Evolutionary conservation across 2,888 invertebrate genomes (phyloP).

Genomic region (Agrotis puta): DNA sequence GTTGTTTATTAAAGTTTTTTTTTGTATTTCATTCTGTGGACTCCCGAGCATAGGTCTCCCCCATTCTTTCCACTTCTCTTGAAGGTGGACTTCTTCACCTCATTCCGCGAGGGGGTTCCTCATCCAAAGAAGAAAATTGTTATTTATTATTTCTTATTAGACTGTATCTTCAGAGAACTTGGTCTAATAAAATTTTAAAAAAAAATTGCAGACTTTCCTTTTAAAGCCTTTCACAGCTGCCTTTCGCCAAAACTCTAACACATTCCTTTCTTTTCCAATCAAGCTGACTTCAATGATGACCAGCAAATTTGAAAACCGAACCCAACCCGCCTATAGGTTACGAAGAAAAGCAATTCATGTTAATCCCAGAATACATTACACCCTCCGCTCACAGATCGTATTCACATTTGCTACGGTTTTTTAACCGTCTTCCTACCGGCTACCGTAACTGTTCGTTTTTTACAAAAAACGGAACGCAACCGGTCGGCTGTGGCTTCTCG

Average conservation of each 20-base stretch:
- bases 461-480: constrained; percentile 51
- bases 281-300: constrained; percentile 38
- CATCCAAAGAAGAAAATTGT: too few species aligned
- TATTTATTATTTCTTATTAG: too few species aligned
- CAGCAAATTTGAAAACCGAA: constrained; percentile 30
- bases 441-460: constrained; percentile 59
- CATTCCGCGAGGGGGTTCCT: too few species aligned
- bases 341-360: constrained; percentile 58
- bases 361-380: constrained; percentile 63
- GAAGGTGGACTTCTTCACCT: too few species aligned
- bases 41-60: too few species aligned
- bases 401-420: constrained; percentile 63
- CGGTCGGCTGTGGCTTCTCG: constrained; percentile 51
- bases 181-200: too few species aligned
- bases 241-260: neutral
- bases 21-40: too few species aligned
- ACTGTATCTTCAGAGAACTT: too few species aligned
- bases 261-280: constrained; percentile 7
- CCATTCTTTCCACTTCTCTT: too few species aligned
- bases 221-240: neutral
- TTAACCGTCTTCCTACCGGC: constrained; percentile 51
- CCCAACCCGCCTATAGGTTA: constrained; percentile 24
- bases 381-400: constrained; percentile 45
- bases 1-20: too few species aligned
- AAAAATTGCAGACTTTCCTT: too few species aligned